Base-by-base conservation (phyloP, 2,888 invertebrate genomes). In the Lasioglossum villosulum region DNA sequence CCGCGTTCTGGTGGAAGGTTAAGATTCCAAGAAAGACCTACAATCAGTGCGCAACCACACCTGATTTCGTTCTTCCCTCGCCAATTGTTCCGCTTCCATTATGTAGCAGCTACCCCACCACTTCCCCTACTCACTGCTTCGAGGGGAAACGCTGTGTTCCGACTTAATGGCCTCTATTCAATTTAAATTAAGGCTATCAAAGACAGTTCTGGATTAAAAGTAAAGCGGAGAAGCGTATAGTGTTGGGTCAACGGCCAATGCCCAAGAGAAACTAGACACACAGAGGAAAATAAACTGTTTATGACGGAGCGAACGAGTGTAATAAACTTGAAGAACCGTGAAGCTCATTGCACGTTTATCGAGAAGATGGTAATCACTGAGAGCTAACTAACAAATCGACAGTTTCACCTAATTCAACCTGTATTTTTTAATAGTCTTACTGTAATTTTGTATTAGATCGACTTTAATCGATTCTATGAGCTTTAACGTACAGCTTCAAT, bases 41-140 rank as follows among this genome's bases (percentile, higher is more conserved):
- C 42, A 80, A 56, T 71, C 77, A 80, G 80, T 45, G 80, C 76
- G 42, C 59, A 80, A 45, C 77, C 56, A 42, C 16, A 45, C 56
- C 16, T 76, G 68, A 45, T 27, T 56, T 23, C 14, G 27, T 30
- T 45, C 27, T 63, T 63, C 16, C 63, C 27, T 63, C 75, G 59
- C 14, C 75, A 39, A 39, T 59, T 59, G 72, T 68, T 45, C 66
- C 68, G 73, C 42, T 68, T 78, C 42, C 68, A 56, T 59, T 75
- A 27, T 68, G n/a, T 48, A n/a, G n/a, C 71, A 45, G 42, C 30
- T 16, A 37, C 34, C 56, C 66, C 39, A 42, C 19, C 48, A 8
- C 16, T 23, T 23, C 3, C 23, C 19, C 45, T 48, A 39, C 37
- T 23, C 68, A n/a, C 68, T n/a, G 12, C 39, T 37, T 34, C 68